Conservation (phyloP, 2,888 invertebrate species). For the Adela reaumurella region DNA sequence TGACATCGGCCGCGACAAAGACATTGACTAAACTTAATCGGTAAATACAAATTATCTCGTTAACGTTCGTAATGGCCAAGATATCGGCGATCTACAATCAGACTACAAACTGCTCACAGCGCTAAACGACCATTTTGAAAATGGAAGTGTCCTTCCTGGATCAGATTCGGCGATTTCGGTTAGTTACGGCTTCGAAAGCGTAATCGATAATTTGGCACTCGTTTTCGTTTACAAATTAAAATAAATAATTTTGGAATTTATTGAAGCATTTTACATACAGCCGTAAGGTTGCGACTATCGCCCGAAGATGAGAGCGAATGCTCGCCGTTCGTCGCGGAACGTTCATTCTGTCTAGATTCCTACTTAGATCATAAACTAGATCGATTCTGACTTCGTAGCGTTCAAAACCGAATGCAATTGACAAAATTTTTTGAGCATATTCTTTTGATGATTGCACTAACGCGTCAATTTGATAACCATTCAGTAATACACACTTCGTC, state of each 20-base stretch:
- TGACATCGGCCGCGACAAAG: constrained; percentile 51
- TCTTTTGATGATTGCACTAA: background rate
- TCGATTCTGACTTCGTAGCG: background rate
- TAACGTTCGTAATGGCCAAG: constrained; percentile 49
- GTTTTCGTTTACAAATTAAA: background rate
- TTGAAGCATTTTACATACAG: background rate
- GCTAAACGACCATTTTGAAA: background rate
- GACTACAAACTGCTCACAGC: background rate
- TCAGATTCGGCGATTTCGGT: background rate
- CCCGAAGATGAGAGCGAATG: too few species aligned
- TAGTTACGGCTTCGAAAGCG: background rate
- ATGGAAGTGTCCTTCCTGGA: background rate
- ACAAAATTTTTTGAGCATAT: background rate
- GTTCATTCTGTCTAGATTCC: too few species aligned
- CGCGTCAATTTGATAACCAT: background rate
- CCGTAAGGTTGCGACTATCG: background rate
- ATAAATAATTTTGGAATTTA: background rate
- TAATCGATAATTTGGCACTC: background rate
- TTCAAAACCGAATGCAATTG: background rate
- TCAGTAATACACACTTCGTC: background rate
- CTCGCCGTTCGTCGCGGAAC: too few species aligned
- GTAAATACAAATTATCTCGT: constrained; percentile 43
- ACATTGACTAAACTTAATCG: constrained; percentile 53
- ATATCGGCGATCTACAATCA: constrained; percentile 50
- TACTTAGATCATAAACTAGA: background rate